phyloP scores from a whole-genome alignment of 2,888 invertebrate species.

The Nowickia ferox region DNA sequence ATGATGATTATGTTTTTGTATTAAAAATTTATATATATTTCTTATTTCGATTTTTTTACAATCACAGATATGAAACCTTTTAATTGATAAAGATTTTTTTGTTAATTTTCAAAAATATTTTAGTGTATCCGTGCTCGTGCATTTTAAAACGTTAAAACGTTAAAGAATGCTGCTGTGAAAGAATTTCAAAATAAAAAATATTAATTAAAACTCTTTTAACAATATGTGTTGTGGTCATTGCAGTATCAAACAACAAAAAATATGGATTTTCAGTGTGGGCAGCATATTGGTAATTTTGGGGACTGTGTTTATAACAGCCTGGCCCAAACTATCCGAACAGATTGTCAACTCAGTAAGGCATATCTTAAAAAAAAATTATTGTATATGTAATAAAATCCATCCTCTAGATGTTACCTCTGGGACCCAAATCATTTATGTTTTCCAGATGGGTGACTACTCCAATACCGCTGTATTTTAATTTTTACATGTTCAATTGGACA shows the following conservation, averaged over 20 bases:
- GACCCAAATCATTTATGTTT: conserved; percentile 86
- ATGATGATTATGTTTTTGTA: too few relatives aligned
- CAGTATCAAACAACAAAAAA: conserved; percentile 78
- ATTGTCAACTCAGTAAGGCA: conserved; percentile 73
- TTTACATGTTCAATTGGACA: conserved; percentile 90
- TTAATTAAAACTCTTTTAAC: not conserved
- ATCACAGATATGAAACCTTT: too few relatives aligned
- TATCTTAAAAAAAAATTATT: not conserved
- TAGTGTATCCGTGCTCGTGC: too few relatives aligned
- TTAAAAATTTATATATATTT: too few relatives aligned
- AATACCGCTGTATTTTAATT: conserved; percentile 89
- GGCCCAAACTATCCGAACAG: conserved; percentile 77
- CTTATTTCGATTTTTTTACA: too few relatives aligned
- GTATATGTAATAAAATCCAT: not conserved
- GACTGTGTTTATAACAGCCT: conserved; percentile 75
- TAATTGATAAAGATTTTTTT: not conserved
- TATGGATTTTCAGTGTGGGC: conserved; percentile 78
- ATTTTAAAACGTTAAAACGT: too few relatives aligned
- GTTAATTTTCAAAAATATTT: not conserved
- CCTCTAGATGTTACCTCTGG: conserved; percentile 86
- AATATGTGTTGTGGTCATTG: conserved; percentile 80
- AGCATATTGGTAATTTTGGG: conserved; percentile 75
- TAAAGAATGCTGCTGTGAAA: not conserved
- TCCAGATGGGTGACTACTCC: conserved; percentile 91
- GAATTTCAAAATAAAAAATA: not conserved